phyloP scores from a whole-genome alignment of 1,140 invertebrate genomes.

The Drepana arcuata region DNA sequence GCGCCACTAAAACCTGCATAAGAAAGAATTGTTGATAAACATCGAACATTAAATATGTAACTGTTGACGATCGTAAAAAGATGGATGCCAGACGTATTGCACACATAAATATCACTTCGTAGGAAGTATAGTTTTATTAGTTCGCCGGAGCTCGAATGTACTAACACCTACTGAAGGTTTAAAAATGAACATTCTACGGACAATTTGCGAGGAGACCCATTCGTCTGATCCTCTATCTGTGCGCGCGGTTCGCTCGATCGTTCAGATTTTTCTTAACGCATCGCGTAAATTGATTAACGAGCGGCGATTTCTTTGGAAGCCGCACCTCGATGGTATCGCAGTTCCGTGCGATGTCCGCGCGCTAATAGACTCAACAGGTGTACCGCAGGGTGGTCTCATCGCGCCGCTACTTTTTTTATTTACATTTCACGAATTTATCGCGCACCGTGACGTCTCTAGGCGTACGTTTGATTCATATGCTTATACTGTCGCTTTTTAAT shows the following conservation, averaged over 20 bases:
- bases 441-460: slow-evolving; percentile 55
- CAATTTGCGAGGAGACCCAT: slow-evolving; percentile 40
- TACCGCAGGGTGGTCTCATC: slow-evolving; percentile 49
- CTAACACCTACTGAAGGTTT: slow-evolving; percentile 37
- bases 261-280: slow-evolving; percentile 47
- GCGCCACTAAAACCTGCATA: slow-evolving; percentile 65
- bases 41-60: slow-evolving; percentile 71
- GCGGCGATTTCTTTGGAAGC: slow-evolving; percentile 15
- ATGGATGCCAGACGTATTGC: slow-evolving; percentile 59
- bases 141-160: slow-evolving; percentile 32
- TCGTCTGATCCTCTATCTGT: slow-evolving; percentile 48
- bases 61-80: slow-evolving; percentile 67
- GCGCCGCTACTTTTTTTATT: slow-evolving; percentile 49
- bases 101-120: slow-evolving; percentile 61
- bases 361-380: slow-evolving; percentile 63
- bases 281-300: slow-evolving; percentile 43
- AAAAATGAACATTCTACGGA: slow-evolving; percentile 44
- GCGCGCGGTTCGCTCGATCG: slow-evolving; percentile 24
- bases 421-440: slow-evolving; percentile 61
- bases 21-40: slow-evolving; percentile 72
- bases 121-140: slow-evolving; percentile 61
- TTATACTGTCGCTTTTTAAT: slow-evolving; percentile 64
- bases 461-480: slow-evolving; percentile 60
- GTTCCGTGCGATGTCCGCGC: slow-evolving; percentile 20
- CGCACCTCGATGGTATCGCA: slow-evolving; percentile 32